A percentile compares a stretch with the other conserved stretches of the same genome.
These are phyloP conservation scores for Montipora foliosa DNA, from an alignment of 64 coral and sea anemone genomes.

Conservation along the genomic window DNA sequence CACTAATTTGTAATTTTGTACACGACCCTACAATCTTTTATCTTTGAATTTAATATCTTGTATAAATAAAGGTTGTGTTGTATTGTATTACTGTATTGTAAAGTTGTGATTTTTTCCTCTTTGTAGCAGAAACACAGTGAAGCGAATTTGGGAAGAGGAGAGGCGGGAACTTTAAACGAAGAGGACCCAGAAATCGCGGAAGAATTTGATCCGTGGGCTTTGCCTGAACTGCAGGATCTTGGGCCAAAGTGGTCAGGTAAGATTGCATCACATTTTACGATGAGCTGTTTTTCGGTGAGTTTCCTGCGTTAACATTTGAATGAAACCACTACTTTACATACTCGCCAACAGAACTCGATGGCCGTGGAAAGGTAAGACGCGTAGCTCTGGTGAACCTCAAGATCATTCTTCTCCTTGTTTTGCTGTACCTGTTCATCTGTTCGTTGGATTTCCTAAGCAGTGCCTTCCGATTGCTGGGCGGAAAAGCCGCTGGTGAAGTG, in stretches of 20 bases:
- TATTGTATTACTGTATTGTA: not conserved
- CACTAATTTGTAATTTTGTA: too few species aligned
- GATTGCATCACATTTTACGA: not conserved
- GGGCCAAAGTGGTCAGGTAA: constrained; percentile 94
- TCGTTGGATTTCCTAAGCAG: constrained; percentile 95
- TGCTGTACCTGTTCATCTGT: constrained; percentile 98
- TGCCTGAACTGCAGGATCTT: constrained; percentile 77
- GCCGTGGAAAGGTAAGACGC: constrained; percentile 64
- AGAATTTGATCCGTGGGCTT: constrained; percentile 94
- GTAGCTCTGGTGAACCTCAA: constrained; percentile 48
- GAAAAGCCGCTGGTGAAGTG: constrained; percentile 94
- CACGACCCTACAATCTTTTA: too few species aligned
- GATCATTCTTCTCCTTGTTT: constrained; percentile 61
- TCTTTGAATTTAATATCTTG: too few species aligned
- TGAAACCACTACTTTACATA: not conserved
- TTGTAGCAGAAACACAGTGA: not conserved
- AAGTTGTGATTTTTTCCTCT: not conserved
- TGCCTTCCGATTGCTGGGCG: constrained; percentile 95
- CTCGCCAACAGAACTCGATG: constrained; percentile 71
- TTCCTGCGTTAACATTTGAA: too few species aligned
- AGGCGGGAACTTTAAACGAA: not conserved
- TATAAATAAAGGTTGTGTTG: too few species aligned
- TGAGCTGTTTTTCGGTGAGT: not conserved
- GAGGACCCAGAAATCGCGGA: not conserved
- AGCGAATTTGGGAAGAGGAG: not conserved